Percentiles rank a stretch among this genome's conserved stretches.
Evolutionary conservation across 1,140 invertebrate genomes (phyloP).

Genomic region (Ips nitidus): DNA sequence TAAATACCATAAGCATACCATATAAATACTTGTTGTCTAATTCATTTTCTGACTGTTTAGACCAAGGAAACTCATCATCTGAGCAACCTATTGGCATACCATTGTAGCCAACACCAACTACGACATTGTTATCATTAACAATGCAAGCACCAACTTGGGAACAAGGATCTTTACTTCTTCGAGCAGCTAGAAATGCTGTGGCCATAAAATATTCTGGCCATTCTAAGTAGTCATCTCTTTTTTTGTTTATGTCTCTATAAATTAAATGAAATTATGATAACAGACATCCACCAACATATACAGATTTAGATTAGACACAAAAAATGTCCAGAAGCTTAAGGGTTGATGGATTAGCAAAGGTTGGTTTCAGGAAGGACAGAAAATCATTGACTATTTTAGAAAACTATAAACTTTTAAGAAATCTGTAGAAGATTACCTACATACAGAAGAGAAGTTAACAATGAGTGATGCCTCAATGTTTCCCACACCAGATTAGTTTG

Average conservation of each 20-base stretch:
- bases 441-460: no score
- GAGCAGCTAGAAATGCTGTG: conserved; percentile 77
- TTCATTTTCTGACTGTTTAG: conserved; percentile 56
- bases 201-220: conserved; percentile 97
- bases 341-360: no score
- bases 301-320: no score
- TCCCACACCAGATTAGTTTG: no score
- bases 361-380: no score
- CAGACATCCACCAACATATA: no score
- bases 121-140: conserved; percentile 84
- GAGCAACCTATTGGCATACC: conserved; percentile 88
- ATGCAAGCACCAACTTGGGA: conserved; percentile 94
- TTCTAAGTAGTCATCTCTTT: conserved; percentile 45
- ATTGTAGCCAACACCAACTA: conserved; percentile 95
- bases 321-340: no score
- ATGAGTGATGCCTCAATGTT: no score
- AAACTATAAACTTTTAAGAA: no score
- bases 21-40: conserved; percentile 82
- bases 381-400: no score
- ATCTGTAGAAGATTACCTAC: no score
- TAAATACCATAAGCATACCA: conserved; percentile 57
- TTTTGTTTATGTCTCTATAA: conserved; percentile 34
- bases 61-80: conserved; percentile 91
- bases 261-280: no score
- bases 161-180: conserved; percentile 90